These are phyloP conservation scores for Dascyllus trimaculatus DNA, from an alignment of 2,113 vertebrate species.

Conservation along the genomic window DNA sequence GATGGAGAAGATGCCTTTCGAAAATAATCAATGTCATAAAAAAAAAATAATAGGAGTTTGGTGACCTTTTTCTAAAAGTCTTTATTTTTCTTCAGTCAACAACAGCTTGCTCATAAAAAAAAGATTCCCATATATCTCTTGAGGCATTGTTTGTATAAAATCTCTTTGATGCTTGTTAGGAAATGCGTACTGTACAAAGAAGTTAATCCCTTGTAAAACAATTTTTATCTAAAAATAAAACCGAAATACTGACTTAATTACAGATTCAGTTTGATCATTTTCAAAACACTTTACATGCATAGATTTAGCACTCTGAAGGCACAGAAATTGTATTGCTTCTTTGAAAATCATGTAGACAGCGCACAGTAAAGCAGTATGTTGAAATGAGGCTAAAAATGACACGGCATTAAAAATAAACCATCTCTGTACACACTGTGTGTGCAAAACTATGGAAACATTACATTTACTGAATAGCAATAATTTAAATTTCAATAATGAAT, in stretches of 20 bases:
- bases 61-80: constrained; percentile 39
- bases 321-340: constrained; percentile 8
- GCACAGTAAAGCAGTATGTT: constrained; percentile 23
- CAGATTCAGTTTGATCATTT: constrained; percentile 33
- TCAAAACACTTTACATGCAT: constrained; percentile 49
- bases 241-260: constrained; percentile 53
- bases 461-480: constrained; percentile 58
- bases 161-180: constrained; percentile 45
- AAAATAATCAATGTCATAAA: constrained; percentile 31
- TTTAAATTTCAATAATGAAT: constrained; percentile 57
- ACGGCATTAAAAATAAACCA: constrained; percentile 49
- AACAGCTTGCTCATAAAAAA: constrained; percentile 67
- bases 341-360: constrained; percentile 34
- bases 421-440: constrained; percentile 53
- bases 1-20: constrained; percentile 35
- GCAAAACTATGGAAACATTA: constrained; percentile 46
- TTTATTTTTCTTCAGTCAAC: constrained; percentile 76
- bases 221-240: constrained; percentile 44
- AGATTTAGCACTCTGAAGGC: constrained; percentile 44
- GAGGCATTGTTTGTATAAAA: constrained; percentile 55
- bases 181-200: constrained; percentile 60
- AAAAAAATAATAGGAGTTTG: not conserved
- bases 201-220: constrained; percentile 56
- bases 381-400: constrained; percentile 20
- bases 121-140: constrained; percentile 55